Evolutionary conservation across 1,140 invertebrate species (phyloP).

Genomic region (Ceratitis capitata): DNA sequence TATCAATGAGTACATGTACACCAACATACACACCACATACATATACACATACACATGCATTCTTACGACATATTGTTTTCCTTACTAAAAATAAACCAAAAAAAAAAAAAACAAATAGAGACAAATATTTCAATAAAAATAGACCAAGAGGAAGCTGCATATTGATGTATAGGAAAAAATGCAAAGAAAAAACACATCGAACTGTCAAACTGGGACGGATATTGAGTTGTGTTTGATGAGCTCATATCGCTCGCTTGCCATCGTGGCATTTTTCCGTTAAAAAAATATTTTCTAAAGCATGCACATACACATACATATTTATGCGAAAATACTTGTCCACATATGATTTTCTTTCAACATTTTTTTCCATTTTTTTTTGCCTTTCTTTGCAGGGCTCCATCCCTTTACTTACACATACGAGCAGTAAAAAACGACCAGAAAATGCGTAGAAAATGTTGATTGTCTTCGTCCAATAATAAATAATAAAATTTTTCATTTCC

Average conservation of each 20-base stretch:
- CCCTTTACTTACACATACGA: neutral
- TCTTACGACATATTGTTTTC: slow-evolving; percentile 31
- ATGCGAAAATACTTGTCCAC: neutral
- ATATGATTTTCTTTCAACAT: neutral
- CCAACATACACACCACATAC: neutral
- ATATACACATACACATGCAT: neutral
- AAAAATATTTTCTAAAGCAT: neutral
- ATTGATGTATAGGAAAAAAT: neutral
- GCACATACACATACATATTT: neutral
- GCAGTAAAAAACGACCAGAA: neutral
- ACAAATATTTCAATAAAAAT: slow-evolving; percentile 37
- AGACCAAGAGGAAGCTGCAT: neutral
- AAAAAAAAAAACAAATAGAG: neutral
- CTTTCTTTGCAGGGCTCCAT: neutral
- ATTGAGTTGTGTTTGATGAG: slow-evolving; percentile 39
- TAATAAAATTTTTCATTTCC: slow-evolving; percentile 36
- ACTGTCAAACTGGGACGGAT: slow-evolving; percentile 35
- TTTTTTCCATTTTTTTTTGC: neutral
- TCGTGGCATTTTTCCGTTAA: neutral
- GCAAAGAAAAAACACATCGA: neutral
- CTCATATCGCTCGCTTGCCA: slow-evolving; percentile 23
- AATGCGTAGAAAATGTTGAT: slow-evolving; percentile 10
- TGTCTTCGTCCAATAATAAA: slow-evolving; percentile 29
- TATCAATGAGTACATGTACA: neutral
- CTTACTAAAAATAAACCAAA: neutral